Base-by-base conservation (phyloP, 2,888 invertebrate genomes). In the Caenorhabditis japonica region DNA sequence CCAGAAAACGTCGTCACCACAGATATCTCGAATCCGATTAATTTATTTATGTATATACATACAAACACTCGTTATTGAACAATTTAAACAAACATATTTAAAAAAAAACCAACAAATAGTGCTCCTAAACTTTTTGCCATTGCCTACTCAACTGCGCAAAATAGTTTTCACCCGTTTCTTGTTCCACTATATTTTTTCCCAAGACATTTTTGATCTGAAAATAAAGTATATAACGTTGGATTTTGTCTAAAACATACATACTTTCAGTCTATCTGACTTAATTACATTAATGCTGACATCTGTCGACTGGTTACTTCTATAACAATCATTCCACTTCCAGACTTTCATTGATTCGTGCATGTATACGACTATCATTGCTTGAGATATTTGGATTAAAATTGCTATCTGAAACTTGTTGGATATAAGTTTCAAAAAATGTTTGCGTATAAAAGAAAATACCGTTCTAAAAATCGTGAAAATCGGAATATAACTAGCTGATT, bases 1-100 rank as follows among this genome's bases (percentile, higher is more conserved):
- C 79, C 36, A 58, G 76, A 51, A 75, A 34, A 60, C 59, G 75
- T 34, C 70, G 76, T 56, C 62, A 74, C 10, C 36, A 46, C 19
- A 19, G 25, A 5, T 19, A 21, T 12, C 17, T 12, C 36, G 39
- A 36, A 4, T 53, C 52, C 19, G 59, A 59, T 49, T 21, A 52
- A 10, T 52, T 43, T 52, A 61, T 61, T 61, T 61, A 61, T 52
- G 52, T 36, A 61, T 30, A 51, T 30, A 10, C 10, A 17, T 1
- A 56, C 15, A 41, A n/a, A n/a, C n/a, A n/a, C n/a, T n/a, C 38
- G 7, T 55, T 15, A 19, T 23, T 12, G 43, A 23, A 23, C 23
- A 21, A 21, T 41, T 41, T 8, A 12, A 12, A 41, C 17, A 15
- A 41, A 41, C 19, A 41, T 15, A 41, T 17, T 15, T 17, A 8